Percentiles rank a stretch among this genome's conserved stretches.
Conservation (phyloP, 2,888 invertebrate species). For the Lymantria dispar region DNA sequence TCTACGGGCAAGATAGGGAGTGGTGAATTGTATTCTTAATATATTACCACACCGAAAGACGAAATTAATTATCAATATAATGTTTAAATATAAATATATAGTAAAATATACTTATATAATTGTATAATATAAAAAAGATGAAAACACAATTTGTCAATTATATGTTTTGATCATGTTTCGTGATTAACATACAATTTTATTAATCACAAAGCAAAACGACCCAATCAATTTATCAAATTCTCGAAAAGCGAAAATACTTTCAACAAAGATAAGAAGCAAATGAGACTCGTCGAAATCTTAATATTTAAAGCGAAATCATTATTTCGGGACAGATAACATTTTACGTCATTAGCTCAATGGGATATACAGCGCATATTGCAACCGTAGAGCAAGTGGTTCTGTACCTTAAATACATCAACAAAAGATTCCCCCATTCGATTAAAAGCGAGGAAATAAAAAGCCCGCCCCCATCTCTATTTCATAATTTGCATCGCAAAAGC, state of each 20-base stretch:
- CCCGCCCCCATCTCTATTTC: slow-evolving; percentile 70
- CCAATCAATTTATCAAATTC: slow-evolving; percentile 24
- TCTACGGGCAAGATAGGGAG: too few relatives aligned
- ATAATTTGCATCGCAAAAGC: slow-evolving; percentile 79
- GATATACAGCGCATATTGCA: slow-evolving; percentile 34
- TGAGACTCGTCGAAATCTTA: slow-evolving; percentile 25
- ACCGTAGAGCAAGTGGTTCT: slow-evolving; percentile 64
- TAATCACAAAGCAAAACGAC: neutral
- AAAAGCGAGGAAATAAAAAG: slow-evolving; percentile 61
- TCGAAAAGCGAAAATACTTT: slow-evolving; percentile 20
- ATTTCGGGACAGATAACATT: slow-evolving; percentile 33
- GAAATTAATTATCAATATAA: too few relatives aligned
- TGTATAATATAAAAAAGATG: too few relatives aligned
- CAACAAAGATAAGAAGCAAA: slow-evolving; percentile 25
- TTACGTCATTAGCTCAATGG: slow-evolving; percentile 32
- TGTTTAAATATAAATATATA: too few relatives aligned
- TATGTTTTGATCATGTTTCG: neutral
- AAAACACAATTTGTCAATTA: neutral
- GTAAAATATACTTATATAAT: too few relatives aligned
- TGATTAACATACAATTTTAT: neutral
- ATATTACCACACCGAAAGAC: too few relatives aligned
- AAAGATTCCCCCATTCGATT: slow-evolving; percentile 73
- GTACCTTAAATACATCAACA: slow-evolving; percentile 55
- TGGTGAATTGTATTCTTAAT: too few relatives aligned
- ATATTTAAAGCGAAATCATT: slow-evolving; percentile 21